These are phyloP conservation scores for Magallana ariakensis DNA, from an alignment of 1,140 invertebrate species.

Conservation along the genomic window DNA sequence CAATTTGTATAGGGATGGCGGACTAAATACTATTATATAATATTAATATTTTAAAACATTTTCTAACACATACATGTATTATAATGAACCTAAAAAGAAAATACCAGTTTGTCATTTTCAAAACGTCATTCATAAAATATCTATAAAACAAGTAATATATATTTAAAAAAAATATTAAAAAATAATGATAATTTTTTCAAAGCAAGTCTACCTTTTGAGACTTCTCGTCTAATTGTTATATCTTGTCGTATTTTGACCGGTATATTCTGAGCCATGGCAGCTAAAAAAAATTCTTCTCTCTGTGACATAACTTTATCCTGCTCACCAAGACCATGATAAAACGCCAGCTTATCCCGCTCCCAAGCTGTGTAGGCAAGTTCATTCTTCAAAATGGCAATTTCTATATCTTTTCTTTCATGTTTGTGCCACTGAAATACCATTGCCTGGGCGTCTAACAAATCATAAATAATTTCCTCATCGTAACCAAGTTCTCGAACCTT, in stretches of 20 bases:
- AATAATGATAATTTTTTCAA: too few species aligned
- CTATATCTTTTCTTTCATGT: background rate
- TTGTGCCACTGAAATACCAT: background rate
- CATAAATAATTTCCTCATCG: background rate
- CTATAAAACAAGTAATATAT: too few species aligned
- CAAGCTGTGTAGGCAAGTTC: background rate
- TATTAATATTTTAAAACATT: too few species aligned
- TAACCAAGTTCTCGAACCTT: background rate
- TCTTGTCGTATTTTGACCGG: background rate
- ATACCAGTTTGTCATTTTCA: too few species aligned
- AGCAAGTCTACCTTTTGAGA: background rate
- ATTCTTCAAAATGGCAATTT: background rate
- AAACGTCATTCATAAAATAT: too few species aligned
- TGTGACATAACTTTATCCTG: background rate
- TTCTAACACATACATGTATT: too few species aligned
- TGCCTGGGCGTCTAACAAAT: conserved; percentile 23
- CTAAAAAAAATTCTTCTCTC: background rate
- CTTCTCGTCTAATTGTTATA: background rate
- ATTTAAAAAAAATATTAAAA: too few species aligned
- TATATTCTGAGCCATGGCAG: background rate
- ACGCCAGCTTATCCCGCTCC: background rate
- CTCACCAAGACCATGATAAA: background rate
- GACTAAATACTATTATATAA: too few species aligned
- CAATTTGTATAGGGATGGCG: too few species aligned
- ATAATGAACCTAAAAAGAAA: too few species aligned